phyloP scores from a whole-genome alignment of 2,113 vertebrate species.

The Epinephelus fuscoguttatus region DNA sequence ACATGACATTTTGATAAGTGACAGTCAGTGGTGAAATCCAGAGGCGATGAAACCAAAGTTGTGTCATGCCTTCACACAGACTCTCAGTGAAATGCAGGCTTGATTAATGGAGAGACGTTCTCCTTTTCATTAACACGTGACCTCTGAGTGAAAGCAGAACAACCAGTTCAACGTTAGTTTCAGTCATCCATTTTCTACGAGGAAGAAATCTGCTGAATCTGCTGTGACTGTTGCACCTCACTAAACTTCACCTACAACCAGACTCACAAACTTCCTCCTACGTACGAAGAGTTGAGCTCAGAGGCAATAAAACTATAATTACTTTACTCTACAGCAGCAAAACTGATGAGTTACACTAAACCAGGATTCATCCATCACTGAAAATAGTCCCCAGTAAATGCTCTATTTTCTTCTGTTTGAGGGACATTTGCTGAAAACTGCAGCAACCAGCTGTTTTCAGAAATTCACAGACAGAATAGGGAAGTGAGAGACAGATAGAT shows the following conservation, averaged over 20 bases:
- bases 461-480: not conserved
- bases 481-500: not conserved
- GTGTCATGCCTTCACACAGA: not conserved
- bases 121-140: conserved; percentile 3
- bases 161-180: not conserved
- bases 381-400: not conserved
- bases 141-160: conserved; percentile 45
- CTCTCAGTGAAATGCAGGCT: not conserved
- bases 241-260: not conserved
- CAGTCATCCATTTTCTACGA: not conserved
- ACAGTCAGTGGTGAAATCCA: not conserved
- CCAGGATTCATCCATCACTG: not conserved
- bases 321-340: not conserved
- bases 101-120: not conserved
- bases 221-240: not conserved
- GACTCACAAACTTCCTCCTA: not conserved
- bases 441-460: not conserved
- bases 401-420: not conserved
- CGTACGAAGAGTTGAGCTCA: not conserved
- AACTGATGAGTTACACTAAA: too few relatives aligned
- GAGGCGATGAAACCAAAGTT: fast-evolving
- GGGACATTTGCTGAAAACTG: not conserved
- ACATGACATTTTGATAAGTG: conserved; percentile 5
- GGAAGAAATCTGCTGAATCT: not conserved
- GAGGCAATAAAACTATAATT: not conserved